Evolutionary conservation across 2,113 vertebrate species (phyloP), one percentile per base, ranked within the genome.

Genomic region (Sebastes fasciatus): DNA sequence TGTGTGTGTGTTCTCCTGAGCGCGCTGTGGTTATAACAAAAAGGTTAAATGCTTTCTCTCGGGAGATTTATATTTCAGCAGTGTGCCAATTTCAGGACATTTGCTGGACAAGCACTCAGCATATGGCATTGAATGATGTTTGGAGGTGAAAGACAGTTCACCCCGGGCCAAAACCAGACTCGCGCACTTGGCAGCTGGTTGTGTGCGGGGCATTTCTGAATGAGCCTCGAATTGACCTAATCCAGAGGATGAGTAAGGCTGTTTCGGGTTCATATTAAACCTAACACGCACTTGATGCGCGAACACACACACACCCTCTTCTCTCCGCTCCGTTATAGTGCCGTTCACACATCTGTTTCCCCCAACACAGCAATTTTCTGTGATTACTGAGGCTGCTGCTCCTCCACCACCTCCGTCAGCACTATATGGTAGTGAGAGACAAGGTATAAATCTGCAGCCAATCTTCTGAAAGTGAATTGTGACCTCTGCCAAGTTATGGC

Each of bases 361-460:
- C 40, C 78, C 80, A 72, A 82, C 89, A 46, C 89, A 86, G 93
- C 92, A 91, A 89, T 92, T 92, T 91, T 87, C 73, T 83, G 86
- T 86, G 88, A 94, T 93, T 88, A 86, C 89, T 5, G 54, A 79
- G 73, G 12, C 82, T 79, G 76, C 84, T 40, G 77, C 90, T 86
- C 83, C 51, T 77, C 73, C 71, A 77, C 88, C 34, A 34, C 34
- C 87, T 87, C 86, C 11, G 80, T 93, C 92, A 91, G 93, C 91
- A 83, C 80, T 90, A 79, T 85, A 67, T 57, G 57, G 46, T 66
- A 70, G 79, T 6, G 75, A 89, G 74, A 73, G 86, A 85, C 67
- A 4, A 80, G 73, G 67, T 46, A 91, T 93, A 90, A 91, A 94
- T 91, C 93, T 87, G 65, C 71, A 91, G 79, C 71, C 94, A 90